Conservation (phyloP, 2,888 invertebrate species). For the Plebejus melissa region DNA sequence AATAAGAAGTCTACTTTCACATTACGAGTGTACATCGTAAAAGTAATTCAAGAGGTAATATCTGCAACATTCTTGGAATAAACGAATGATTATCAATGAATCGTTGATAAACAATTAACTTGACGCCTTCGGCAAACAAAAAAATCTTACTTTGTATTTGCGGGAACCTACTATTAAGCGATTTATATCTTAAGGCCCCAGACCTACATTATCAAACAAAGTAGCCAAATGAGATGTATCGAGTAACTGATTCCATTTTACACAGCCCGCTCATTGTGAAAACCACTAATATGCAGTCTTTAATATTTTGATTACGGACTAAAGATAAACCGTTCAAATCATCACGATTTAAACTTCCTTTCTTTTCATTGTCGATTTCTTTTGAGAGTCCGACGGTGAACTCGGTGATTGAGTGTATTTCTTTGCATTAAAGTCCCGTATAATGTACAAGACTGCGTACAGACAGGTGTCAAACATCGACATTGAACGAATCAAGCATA, state of each 20-base stretch:
- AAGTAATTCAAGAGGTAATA: background rate
- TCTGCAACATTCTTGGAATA: no score
- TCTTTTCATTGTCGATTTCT: background rate
- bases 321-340: background rate
- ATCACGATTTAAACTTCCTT: constrained; percentile 5
- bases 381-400: background rate
- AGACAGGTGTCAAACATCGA: background rate
- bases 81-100: background rate
- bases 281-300: background rate
- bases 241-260: constrained; percentile 3
- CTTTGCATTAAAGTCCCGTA: background rate
- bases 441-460: background rate
- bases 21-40: no score
- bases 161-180: constrained; percentile 1
- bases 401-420: background rate
- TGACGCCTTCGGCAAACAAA: background rate
- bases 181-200: background rate
- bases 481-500: background rate
- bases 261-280: background rate
- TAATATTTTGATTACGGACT: constrained; percentile 8
- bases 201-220: constrained; percentile 2
- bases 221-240: background rate
- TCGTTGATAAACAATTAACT: constrained; percentile 1
- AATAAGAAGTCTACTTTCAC: no score
- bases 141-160: constrained; percentile 1